Evolutionary conservation across 1,140 invertebrate genomes (phyloP).

Genomic region (Gonioctena quinquepunctata): DNA sequence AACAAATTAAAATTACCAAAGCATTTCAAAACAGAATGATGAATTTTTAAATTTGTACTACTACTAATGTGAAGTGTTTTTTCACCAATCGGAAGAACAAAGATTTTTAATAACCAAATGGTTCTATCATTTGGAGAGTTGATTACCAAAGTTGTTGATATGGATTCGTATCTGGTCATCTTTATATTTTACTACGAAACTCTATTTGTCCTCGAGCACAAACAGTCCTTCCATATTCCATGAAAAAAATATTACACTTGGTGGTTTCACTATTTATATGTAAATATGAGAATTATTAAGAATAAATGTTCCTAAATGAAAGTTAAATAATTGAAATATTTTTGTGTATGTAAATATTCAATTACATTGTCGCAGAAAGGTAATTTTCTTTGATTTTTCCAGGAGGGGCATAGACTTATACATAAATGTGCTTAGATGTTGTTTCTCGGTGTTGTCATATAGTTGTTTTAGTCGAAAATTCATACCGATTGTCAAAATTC

Average conservation of each 20-base stretch:
- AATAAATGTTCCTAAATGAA: constrained; percentile 48
- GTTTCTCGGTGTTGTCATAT: constrained; percentile 40
- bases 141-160: too few species aligned
- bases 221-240: constrained; percentile 33
- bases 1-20: too few species aligned
- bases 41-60: too few species aligned
- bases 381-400: constrained; percentile 28
- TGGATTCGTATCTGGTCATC: too few species aligned
- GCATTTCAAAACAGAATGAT: too few species aligned
- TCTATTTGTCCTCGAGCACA: constrained; percentile 37
- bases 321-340: constrained; percentile 34
- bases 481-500: background rate
- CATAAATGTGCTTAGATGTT: constrained; percentile 41
- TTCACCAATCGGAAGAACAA: too few species aligned
- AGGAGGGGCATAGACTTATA: constrained; percentile 52
- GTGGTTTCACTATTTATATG: constrained; percentile 35
- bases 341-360: constrained; percentile 39
- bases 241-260: constrained; percentile 28
- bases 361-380: constrained; percentile 22
- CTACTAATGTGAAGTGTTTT: too few species aligned
- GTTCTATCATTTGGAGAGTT: too few species aligned
- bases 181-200: too few species aligned
- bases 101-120: too few species aligned
- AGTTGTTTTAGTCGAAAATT: constrained; percentile 15
- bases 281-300: constrained; percentile 34